Evolutionary conservation across 2,888 invertebrate genomes (phyloP).

Genomic region (Nesidiocoris tenuis): DNA sequence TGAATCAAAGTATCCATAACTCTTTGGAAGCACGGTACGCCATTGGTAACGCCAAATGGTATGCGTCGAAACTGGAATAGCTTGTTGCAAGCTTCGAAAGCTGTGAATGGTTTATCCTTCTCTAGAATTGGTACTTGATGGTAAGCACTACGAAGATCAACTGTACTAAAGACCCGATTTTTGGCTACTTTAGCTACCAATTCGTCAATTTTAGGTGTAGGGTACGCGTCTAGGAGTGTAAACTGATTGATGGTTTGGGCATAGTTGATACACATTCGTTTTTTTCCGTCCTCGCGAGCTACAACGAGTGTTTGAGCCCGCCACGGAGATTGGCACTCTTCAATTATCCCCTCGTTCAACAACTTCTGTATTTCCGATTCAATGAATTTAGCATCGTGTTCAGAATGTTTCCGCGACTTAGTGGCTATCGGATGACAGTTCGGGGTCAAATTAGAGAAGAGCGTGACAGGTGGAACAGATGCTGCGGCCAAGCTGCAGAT

Average conservation of each 20-base stretch:
- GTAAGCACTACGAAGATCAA: slow-evolving; percentile 10
- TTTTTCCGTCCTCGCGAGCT: background rate
- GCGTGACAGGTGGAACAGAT: background rate
- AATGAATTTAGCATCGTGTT: slow-evolving; percentile 7
- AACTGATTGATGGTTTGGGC: slow-evolving; percentile 29
- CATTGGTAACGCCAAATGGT: slow-evolving; percentile 48
- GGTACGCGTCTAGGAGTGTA: slow-evolving; percentile 42
- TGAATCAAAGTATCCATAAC: slow-evolving; percentile 15
- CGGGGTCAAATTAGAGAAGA: background rate
- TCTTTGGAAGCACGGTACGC: slow-evolving; percentile 38
- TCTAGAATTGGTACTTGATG: slow-evolving; percentile 13
- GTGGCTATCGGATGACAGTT: slow-evolving; percentile 16
- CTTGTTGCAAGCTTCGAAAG: slow-evolving; percentile 46
- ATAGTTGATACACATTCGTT: slow-evolving; percentile 25
- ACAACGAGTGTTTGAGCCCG: slow-evolving; percentile 22
- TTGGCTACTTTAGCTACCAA: slow-evolving; percentile 37
- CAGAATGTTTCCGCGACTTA: slow-evolving; percentile 12
- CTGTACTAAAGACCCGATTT: background rate
- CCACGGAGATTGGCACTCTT: slow-evolving; percentile 21
- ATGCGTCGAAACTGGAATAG: slow-evolving; percentile 46
- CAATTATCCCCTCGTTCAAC: slow-evolving; percentile 4
- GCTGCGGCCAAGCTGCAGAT: background rate
- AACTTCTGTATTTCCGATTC: background rate
- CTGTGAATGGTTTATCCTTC: too few relatives aligned
- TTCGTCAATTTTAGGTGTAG: slow-evolving; percentile 40